A percentile compares a stretch with the other conserved stretches of the same genome.
Conservation (phyloP, 2,113 vertebrate species). For the Cephalopholis sonnerati region DNA sequence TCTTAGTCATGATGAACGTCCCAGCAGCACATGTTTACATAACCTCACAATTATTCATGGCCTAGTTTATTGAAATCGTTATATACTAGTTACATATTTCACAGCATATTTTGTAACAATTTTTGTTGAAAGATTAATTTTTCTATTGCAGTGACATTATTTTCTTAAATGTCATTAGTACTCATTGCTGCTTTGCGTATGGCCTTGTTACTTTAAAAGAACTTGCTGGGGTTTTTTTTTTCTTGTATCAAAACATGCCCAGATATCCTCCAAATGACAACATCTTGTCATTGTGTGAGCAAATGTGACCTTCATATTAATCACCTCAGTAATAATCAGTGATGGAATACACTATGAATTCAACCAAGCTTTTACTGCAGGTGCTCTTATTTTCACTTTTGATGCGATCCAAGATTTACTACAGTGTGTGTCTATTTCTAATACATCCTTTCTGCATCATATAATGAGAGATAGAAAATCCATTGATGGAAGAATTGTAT, state of each 20-base stretch:
- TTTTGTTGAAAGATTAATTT: background rate
- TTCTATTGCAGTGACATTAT: background rate
- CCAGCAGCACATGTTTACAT: slow-evolving; percentile 1
- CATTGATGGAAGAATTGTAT: background rate
- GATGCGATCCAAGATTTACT: background rate
- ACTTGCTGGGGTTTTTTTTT: background rate
- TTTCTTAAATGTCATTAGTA: background rate
- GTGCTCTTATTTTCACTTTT: no score
- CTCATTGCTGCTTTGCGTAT: background rate
- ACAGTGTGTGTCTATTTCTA: background rate
- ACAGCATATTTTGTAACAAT: background rate
- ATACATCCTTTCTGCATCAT: background rate
- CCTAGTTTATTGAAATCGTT: background rate
- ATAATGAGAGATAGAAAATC: background rate
- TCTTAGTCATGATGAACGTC: background rate
- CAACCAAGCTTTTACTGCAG: background rate
- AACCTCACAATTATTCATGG: slow-evolving; percentile 8
- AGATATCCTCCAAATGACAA: background rate
- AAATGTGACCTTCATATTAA: background rate
- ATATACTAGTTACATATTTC: background rate
- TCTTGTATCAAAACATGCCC: background rate
- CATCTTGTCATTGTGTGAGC: background rate
- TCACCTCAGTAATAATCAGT: background rate
- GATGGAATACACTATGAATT: background rate
- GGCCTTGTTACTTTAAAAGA: slow-evolving; percentile 2